Evolutionary conservation across 2,113 vertebrate genomes (phyloP), one percentile per base, ranked within the genome.

Genomic region (Peromyscus polionotus): DNA sequence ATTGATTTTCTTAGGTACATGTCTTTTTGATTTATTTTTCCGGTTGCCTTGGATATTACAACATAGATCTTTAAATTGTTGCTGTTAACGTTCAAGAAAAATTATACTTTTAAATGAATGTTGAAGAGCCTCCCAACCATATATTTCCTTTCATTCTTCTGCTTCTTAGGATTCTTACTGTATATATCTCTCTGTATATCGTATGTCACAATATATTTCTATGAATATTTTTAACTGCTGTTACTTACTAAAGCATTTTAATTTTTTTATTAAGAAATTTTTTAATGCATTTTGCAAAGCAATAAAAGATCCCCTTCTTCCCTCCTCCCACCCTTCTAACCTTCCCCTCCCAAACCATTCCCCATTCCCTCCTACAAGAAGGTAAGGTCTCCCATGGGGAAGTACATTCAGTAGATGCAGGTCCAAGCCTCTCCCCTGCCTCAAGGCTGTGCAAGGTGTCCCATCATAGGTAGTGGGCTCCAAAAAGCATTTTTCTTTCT

Each of bases 21-120:
- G 36, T 95, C 72, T 93, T 97, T 92, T 90, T 84, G 0, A 95
- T 93, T 93, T 83, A 97, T 92, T 95, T 96, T 83, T 59, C 31
- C 54, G 63, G 59, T 85, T 95, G 39, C 13, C 84, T 92, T 85
- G 90, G 36, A 76, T 92, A 92, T 79, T 93, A 45, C 8, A 89
- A 80, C 20, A 95, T 88, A 89, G 89, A 94, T 85, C 54, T 96
- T 94, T 94, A 89, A 85, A 72, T 76, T 91, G 91, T 54, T 76
- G 61, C 17, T 54, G 13, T 67, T 97, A 95, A 83, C 2, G 5
- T 92, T 88, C 59, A 95, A 85, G 85, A 88, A 94, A 97, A 85
- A 70, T 97, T 88, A 90, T 90, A 79, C 48, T 89, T 75, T 88
- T 59, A 86, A 72, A 85, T 86, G 63, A 72, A 72, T 9, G 24